Base-by-base conservation (phyloP, 2,113 vertebrate species). In the Anthoscopus minutus region DNA sequence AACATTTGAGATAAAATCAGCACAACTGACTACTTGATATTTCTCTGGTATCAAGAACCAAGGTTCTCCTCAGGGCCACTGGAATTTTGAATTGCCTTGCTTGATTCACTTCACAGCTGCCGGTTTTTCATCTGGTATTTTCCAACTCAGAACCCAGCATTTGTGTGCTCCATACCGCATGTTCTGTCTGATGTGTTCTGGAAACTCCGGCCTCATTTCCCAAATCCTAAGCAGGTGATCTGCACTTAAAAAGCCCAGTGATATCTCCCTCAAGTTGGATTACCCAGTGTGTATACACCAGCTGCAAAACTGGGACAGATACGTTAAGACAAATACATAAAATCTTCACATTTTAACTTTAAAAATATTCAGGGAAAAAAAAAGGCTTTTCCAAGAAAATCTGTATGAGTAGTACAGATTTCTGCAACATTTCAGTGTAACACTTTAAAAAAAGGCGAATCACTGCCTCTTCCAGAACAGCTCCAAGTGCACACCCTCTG, bases 181-280 rank as follows among this genome's bases (percentile, higher is more conserved):
- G 5, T 37, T 83, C 54, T 45, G 47, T 14, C 54, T 60, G 82
- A 57, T 45, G 76, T 65, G 83, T 53, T 78, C 83, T 92, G 86
- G 81, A 96, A 95, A 96, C 89, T 83, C 77, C 84, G 86, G 67
- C 86, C 77, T 91, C 47, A 13, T 81, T 93, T 94, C 83, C 72
- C 72, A 81, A 80, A 92, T 30, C 72, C 72, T 61, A 28, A 77
- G 67, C 82, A 86, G 94, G 94, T 92, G 79, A 92, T 82, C 44
- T 85, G 74, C 57, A 51, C 86, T 92, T 79, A 65, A 82, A 93
- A 91, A 77, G 22, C 1, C 1, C 70, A 81, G 42, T 40, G 33
- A 66, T 24, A 13, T 51, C 61, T 92, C 76, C 53, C 54, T 72
- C n/a, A 76, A 86, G 50, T 8, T 58, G 74, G 58, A 76, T 90